A percentile compares a stretch with the other conserved stretches of the same genome.
Evolutionary conservation across 2,113 vertebrate genomes (phyloP).

Genomic region (Ophthalmolycus amberensis): DNA sequence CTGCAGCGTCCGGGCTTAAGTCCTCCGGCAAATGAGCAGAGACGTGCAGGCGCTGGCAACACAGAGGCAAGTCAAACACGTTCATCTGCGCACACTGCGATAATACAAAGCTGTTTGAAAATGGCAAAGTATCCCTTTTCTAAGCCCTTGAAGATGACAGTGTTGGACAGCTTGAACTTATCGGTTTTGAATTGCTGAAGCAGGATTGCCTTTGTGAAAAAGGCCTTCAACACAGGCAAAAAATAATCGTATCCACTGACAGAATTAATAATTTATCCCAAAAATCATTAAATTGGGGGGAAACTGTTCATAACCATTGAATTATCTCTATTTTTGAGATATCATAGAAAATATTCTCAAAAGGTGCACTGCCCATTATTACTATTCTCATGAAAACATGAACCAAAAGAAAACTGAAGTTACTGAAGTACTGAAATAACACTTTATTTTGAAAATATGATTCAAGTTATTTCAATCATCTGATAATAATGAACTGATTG

Average conservation of each 20-base stretch:
- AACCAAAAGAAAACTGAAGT: neutral
- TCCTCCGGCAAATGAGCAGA: no score
- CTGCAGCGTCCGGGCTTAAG: no score
- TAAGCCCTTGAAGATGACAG: no score
- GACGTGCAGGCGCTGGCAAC: no score
- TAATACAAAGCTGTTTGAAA: no score
- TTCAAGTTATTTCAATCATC: slow-evolving; percentile 2
- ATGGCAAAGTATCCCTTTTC: no score
- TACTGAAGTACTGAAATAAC: neutral
- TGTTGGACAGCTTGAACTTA: no score
- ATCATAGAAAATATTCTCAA: neutral
- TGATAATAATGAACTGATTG: neutral
- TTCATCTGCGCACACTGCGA: no score
- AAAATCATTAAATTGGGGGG: neutral
- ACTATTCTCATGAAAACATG: slow-evolving; percentile 5
- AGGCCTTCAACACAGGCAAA: no score
- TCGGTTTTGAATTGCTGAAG: no score
- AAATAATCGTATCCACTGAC: neutral
- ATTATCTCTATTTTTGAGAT: neutral
- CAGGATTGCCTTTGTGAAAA: no score
- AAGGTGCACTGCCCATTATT: neutral
- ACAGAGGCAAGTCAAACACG: no score
- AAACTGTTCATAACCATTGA: neutral
- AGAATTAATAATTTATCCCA: neutral
- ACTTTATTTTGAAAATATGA: slow-evolving; percentile 1